Conservation (phyloP, 2,888 invertebrate species). For the Matsumyia berberina region DNA sequence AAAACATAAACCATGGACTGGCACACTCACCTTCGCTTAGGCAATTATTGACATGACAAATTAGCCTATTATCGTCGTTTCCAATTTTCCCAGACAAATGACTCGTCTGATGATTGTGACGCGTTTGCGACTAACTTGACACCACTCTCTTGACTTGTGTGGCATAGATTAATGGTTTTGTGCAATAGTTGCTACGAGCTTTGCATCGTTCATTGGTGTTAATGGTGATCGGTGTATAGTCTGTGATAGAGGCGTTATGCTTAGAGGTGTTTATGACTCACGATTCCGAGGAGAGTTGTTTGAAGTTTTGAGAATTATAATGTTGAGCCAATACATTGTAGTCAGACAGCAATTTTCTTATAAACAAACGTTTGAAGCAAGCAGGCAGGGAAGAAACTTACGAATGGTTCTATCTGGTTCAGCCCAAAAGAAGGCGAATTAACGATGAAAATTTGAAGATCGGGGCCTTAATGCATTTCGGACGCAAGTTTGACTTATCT, state of each 20-base stretch:
- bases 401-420: too few relatives aligned
- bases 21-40: constrained; percentile 3
- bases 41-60: constrained; percentile 23
- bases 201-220: constrained; percentile 9
- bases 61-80: constrained; percentile 37
- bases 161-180: constrained; percentile 39
- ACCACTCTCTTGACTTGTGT: constrained; percentile 19
- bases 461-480: too few relatives aligned
- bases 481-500: too few relatives aligned
- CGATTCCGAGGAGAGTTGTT: neutral
- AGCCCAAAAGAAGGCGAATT: too few relatives aligned
- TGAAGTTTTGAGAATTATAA: too few relatives aligned
- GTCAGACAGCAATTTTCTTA: too few relatives aligned
- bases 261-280: neutral
- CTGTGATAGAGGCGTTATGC: neutral
- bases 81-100: constrained; percentile 28
- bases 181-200: constrained; percentile 11
- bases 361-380: too few relatives aligned
- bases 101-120: neutral
- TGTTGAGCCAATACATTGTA: too few relatives aligned
- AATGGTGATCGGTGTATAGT: neutral
- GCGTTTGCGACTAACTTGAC: constrained; percentile 4
- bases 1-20: neutral
- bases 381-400: too few relatives aligned
- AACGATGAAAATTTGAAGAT: too few relatives aligned